Evolutionary conservation across 2,888 invertebrate species (phyloP), one percentile per base, ranked within the genome.

Genomic region (Latrodectus elegans): DNA sequence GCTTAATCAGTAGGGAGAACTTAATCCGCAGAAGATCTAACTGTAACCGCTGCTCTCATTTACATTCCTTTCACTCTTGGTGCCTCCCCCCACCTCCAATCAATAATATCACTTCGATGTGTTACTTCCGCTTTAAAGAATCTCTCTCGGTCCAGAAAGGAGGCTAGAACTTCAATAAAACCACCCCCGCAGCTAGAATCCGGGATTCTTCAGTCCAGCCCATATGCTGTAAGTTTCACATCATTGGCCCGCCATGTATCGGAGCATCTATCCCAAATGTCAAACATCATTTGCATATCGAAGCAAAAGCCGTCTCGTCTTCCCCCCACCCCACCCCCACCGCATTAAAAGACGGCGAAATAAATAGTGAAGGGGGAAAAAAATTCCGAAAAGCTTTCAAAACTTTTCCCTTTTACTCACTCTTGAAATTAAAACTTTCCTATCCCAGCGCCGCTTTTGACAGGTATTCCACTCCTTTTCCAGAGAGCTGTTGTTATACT

Each of bases 261-360:
- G 80, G 79, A 76, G 74, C 85, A 85, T 85, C 80, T 70, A 85
- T 85, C 85, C 76, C 74, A 15, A 75, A 85, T 65, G 85, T 85
- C 80, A 85, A 72, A 71, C 85, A 80, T 80, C 74, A 85, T 85
- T 85, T 80, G 80, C 85, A 85, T 85, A 85, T 80, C 64, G 72
- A 64, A 22, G 22, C 74, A 51, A 17, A 64, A 22, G 22, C 74
- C 38, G 38, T 38, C 38, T 38, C 38, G 38, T 82, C 70, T 14
- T 8, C 38, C 67, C 53, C 53, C 74, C n/a, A 15, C 78, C 78
- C 49, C 22, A 51, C n/a, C 38, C 38, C 38, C 4, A 38, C 38
- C 12, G 38, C 38, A 38, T 38, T 38, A 38, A 38, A 38, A 38
- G 38, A 38, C 38, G 38, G 38, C 38, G 38, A 38, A 38, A 38